Percentiles rank a stretch among this genome's conserved stretches.
Evolutionary conservation across 2,113 vertebrate genomes (phyloP).

Genomic region (Circaetus cinerascens): DNA sequence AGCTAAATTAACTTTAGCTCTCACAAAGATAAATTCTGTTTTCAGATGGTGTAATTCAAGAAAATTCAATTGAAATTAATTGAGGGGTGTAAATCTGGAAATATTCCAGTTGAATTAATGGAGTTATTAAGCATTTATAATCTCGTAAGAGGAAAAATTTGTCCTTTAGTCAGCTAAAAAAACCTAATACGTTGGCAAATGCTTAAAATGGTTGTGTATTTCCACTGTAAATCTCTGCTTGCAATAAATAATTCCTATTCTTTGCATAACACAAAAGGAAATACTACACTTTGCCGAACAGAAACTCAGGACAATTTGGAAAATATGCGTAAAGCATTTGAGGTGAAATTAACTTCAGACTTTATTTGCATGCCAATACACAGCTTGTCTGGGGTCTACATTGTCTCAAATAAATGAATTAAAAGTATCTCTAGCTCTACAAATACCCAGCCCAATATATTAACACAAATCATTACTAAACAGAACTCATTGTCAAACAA

Average conservation of each 20-base stretch:
- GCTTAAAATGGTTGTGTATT: background rate
- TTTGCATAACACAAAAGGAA: background rate
- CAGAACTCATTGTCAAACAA: background rate
- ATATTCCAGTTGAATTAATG: constrained; percentile 16
- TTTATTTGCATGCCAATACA: background rate
- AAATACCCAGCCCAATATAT: background rate
- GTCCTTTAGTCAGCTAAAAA: constrained; percentile 5
- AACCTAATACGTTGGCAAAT: background rate
- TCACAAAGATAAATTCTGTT: constrained; percentile 18
- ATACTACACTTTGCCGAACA: background rate
- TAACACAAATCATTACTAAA: background rate
- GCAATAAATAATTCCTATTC: background rate
- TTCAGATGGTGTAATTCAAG: constrained; percentile 27
- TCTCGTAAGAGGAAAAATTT: constrained; percentile 14
- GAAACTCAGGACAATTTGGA: background rate
- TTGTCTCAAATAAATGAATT: background rate
- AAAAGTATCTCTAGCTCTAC: background rate
- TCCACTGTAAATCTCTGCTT: background rate
- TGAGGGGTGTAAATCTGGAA: constrained; percentile 43
- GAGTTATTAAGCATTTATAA: constrained; percentile 44
- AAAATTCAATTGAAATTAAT: constrained; percentile 57
- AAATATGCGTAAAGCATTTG: background rate
- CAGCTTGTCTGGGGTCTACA: background rate
- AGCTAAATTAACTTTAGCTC: constrained; percentile 29
- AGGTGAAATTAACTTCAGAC: background rate